Percentiles rank a stretch among this genome's conserved stretches.
These are phyloP conservation scores for Podarcis raffonei DNA, from an alignment of 2,113 vertebrate species.

Conservation along the genomic window DNA sequence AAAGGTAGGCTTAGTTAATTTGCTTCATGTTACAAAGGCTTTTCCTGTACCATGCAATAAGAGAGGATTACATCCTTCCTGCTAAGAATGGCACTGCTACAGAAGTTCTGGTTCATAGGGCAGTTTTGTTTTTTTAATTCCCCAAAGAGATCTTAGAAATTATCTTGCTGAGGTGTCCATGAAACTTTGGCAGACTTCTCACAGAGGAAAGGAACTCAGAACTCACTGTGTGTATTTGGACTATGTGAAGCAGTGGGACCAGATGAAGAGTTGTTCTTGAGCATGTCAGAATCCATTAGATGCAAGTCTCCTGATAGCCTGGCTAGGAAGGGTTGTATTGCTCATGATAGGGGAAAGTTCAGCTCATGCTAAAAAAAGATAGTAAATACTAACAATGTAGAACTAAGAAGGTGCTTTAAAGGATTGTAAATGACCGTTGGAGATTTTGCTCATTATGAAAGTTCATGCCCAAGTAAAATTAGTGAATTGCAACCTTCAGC, in stretches of 20 bases:
- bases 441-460: background rate
- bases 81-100: conserved; percentile 27
- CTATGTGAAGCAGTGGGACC: conserved; percentile 30
- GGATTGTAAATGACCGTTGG: background rate
- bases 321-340: conserved; percentile 23
- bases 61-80: background rate
- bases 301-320: conserved; percentile 13
- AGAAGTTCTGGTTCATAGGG: background rate
- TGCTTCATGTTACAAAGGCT: conserved; percentile 5
- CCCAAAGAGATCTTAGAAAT: conserved; percentile 37
- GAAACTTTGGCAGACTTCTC: conserved; percentile 48
- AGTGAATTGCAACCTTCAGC: background rate
- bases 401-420: background rate
- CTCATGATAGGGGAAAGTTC: conserved; percentile 10
- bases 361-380: conserved; percentile 19
- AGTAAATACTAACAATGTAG: background rate
- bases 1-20: background rate
- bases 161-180: conserved; percentile 18
- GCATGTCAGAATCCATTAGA: conserved; percentile 24
- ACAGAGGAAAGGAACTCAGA: conserved; percentile 35
- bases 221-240: background rate
- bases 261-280: conserved; percentile 36
- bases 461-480: background rate
- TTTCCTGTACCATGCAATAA: background rate
- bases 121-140: conserved; percentile 43